phyloP scores from a whole-genome alignment of 2,888 invertebrate genomes.

The Agonopterix alstromeriana region DNA sequence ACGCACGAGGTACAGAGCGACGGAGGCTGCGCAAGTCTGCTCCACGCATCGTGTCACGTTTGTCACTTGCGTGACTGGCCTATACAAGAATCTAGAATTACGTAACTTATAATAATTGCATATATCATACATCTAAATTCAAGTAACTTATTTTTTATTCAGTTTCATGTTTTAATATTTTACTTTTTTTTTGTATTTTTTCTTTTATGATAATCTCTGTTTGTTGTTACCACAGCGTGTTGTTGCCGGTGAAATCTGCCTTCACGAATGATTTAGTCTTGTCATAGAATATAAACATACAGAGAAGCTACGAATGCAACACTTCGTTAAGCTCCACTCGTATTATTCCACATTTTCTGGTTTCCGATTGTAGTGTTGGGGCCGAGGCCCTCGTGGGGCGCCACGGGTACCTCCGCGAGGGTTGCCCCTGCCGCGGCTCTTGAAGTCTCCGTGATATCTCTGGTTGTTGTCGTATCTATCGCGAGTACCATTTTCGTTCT shows the following conservation, averaged over 20 bases:
- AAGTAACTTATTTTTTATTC: constrained; percentile 74
- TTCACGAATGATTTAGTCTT: constrained; percentile 78
- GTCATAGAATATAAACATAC: constrained; percentile 29
- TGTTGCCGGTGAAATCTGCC: constrained; percentile 84
- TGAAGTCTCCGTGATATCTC: constrained; percentile 75
- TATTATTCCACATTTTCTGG: constrained; percentile 52
- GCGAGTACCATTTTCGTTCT: constrained; percentile 68
- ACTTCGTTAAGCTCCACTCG: constrained; percentile 19
- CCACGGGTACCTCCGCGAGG: constrained; percentile 33
- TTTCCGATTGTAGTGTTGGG: constrained; percentile 54
- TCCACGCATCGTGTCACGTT: constrained; percentile 31
- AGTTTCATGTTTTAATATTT: constrained; percentile 74
- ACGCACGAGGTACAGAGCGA: constrained; percentile 22
- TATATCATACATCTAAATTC: constrained; percentile 75
- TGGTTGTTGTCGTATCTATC: constrained; percentile 67
- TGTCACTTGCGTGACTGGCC: constrained; percentile 43
- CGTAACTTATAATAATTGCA: constrained; percentile 73
- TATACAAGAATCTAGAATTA: constrained; percentile 70
- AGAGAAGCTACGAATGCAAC: constrained; percentile 25
- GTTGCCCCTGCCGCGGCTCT: constrained; percentile 70
- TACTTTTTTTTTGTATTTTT: constrained; percentile 73
- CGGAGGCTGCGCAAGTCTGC: constrained; percentile 1
- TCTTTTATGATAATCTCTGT: constrained; percentile 77
- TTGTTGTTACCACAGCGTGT: constrained; percentile 74
- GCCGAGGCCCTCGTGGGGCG: constrained; percentile 35